Base-by-base conservation (phyloP, 2,888 invertebrate genomes). In the Drosophila atripex region DNA sequence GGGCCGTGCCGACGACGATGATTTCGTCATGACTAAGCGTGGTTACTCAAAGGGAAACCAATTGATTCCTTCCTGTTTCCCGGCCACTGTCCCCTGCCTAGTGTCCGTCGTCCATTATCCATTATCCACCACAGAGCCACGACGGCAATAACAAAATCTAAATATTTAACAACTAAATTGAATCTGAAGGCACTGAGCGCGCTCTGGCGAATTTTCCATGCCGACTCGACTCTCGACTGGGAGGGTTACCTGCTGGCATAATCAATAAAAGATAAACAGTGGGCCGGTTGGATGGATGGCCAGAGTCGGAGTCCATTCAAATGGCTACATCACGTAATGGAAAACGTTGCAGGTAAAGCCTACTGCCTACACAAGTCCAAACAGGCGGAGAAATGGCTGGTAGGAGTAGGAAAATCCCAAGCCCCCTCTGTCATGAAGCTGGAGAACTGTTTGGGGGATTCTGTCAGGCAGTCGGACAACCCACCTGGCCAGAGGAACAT, bases 91-190 rank as follows among this genome's bases (percentile, higher is more conserved):
- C 57, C 39, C 16, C 6, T n/a, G 45, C 46, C 28, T 14, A 16
- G 38, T 12, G 28, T 46, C 45, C 60, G 12, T 11, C 16, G 28
- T 43, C 25, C 46, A 47, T 28, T 14, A 14, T 47, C 46, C 46
- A 25, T 4, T 14, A 25, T 35, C 46, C 38, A 47, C 60, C 69
- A 49, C 60, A 70, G 43, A 56, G 73, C 73, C 64, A 65, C 70
- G 63, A 53, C 43, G 41, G 55, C 56, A 66, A 65, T 64, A 66
- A 84, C 73, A 74, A 74, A 82, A 82, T 83, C 88, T 87, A 83
- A 83, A 85, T 83, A 87, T 87, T 83, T 83, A 83, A 83, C 86
- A 71, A 87, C 88, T 83, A 82, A 83, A 83, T 83, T 83, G 88
- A 85, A 87, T 82, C 77, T 82, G 83, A 87, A 85, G 88, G 87